Evolutionary conservation across 2,113 vertebrate genomes (phyloP), one percentile per base, ranked within the genome.

Genomic region (Calidris pygmaea): DNA sequence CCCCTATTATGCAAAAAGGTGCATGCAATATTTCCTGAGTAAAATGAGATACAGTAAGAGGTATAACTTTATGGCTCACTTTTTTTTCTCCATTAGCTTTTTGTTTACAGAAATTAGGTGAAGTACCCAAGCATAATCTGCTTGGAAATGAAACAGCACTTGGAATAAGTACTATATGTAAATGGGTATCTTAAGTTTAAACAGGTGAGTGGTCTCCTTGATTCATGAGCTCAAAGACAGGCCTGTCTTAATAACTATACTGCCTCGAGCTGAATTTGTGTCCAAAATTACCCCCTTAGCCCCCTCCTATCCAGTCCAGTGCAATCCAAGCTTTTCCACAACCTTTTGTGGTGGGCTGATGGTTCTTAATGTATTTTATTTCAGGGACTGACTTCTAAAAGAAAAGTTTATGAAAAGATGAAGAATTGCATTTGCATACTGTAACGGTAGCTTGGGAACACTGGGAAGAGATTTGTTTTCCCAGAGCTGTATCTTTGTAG

Each of bases 1-100:
- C 97, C 97, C 90, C 91, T 89, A 80, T 96, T 97, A 96, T 96
- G 95, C 85, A 95, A 97, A 97, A 97, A 96, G 62, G 80, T 96
- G 93, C 83, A 87, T 96, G 92, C 88, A 95, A 74, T 95, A 88
- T 97, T 96, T 95, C 94, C 94, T 93, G 96, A 96, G 96, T 97
- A 94, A 96, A 94, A 94, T 73, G 93, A 96, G 85, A 93, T 93
- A 94, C 86, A 93, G 86, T 87, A 84, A 85, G 78, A 96, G 41
- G 45, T 75, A 75, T 73, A 86, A 94, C 81, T 96, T 92, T 39
- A 74, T 94, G 78, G 80, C 14, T 80, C 3, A 3, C 17, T 81
- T 74, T 77, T 58, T 53, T 65, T 75, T 66, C 52, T 90, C 76
- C 66, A 70, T 94, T 94, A 96, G 87, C 66, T 95, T 92, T 91